Evolutionary conservation across 2,888 invertebrate genomes (phyloP).

Genomic region (Agrochola macilenta): DNA sequence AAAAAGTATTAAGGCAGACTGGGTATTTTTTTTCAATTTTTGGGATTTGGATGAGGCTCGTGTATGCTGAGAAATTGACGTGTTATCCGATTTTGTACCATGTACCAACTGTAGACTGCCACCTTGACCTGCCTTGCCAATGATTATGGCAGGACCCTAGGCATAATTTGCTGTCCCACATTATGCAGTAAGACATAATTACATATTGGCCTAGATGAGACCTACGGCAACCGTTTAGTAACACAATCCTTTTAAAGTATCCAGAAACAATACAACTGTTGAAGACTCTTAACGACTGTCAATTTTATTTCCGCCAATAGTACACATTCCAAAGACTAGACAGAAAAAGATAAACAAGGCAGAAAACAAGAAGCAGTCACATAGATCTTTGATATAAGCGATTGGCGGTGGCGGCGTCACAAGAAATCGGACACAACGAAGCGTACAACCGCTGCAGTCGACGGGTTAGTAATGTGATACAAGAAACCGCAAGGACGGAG

Average conservation of each 20-base stretch:
- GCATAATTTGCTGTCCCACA: not conserved
- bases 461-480: constrained; percentile 61
- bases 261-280: not conserved
- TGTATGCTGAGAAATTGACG: not conserved
- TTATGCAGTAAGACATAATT: constrained; percentile 4
- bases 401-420: constrained; percentile 51
- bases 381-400: constrained; percentile 38
- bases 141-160: not conserved
- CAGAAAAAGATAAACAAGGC: constrained; percentile 25
- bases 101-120: not conserved
- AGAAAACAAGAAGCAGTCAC: constrained; percentile 39
- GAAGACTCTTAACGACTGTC: not conserved
- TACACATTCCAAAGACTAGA: constrained; percentile 11
- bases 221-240: not conserved
- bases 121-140: not conserved
- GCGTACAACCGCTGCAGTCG: constrained; percentile 67
- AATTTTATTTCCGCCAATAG: not conserved
- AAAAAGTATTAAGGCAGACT: not conserved
- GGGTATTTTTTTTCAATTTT: not conserved
- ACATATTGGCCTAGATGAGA: not conserved
- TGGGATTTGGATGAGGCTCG: not conserved
- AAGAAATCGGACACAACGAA: constrained; percentile 69
- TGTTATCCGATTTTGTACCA: not conserved
- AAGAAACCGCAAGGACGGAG: constrained; percentile 66
- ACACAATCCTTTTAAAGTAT: not conserved